phyloP scores from a whole-genome alignment of 2,888 invertebrate genomes.

The Drosophila vallismaia region DNA sequence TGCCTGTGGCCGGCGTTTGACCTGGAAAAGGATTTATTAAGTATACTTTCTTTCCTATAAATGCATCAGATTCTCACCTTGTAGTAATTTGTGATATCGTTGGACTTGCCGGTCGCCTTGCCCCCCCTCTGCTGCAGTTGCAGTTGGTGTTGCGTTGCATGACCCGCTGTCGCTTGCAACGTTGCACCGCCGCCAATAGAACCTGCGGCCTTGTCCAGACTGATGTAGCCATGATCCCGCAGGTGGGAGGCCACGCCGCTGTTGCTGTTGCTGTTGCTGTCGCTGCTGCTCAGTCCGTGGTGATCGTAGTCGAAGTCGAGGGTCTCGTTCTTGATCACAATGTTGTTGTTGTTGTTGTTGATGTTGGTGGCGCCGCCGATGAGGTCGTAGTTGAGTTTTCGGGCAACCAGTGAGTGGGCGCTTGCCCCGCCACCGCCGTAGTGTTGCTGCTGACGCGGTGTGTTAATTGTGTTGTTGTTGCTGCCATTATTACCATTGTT shows the following conservation, averaged over 20 bases:
- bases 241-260: constrained; percentile 85
- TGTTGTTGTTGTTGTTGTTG: constrained; percentile 57
- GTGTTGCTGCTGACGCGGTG: constrained; percentile 55
- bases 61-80: constrained; percentile 69
- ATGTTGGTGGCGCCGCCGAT: constrained; percentile 40
- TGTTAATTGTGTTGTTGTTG: constrained; percentile 15
- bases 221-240: constrained; percentile 93
- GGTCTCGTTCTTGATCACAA: constrained; percentile 68
- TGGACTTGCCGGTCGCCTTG: constrained; percentile 80
- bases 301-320: constrained; percentile 62
- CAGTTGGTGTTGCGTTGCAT: constrained; percentile 37
- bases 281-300: constrained; percentile 50
- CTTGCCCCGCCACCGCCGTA: constrained; percentile 48
- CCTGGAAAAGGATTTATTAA: constrained; percentile 84
- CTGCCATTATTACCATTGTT: constrained; percentile 33
- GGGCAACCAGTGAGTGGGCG: constrained; percentile 62
- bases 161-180: constrained; percentile 63
- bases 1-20: constrained; percentile 88
- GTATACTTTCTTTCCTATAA: background rate
- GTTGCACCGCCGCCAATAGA: constrained; percentile 80
- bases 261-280: constrained; percentile 46
- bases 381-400: constrained; percentile 73
- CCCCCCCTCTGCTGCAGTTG: constrained; percentile 67
- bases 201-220: constrained; percentile 83
- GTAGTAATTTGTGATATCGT: constrained; percentile 83